These are phyloP conservation scores for Schizothorax lantsangensis DNA, from an alignment of 2,797 vertebrate species.

Conservation along the genomic window DNA sequence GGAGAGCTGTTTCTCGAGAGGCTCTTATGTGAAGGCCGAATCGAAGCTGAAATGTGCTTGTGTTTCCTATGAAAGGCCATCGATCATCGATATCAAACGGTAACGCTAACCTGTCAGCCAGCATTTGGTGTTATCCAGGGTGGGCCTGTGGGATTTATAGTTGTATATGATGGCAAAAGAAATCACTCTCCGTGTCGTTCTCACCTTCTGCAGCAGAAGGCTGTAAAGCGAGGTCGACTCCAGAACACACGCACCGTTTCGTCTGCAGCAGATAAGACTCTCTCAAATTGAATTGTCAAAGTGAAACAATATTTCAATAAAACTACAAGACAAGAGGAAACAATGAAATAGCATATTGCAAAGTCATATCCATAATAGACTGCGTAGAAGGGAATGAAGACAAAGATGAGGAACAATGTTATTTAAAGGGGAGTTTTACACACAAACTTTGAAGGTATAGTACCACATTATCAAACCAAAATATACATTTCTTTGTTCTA, in stretches of 20 bases:
- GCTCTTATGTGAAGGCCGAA: slow-evolving; percentile 8
- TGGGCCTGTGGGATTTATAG: slow-evolving; percentile 32
- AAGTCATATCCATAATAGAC: slow-evolving; percentile 30
- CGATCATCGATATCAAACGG: slow-evolving; percentile 29
- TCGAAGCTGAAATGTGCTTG: not conserved
- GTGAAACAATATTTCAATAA: slow-evolving; percentile 48
- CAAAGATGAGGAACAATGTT: not conserved
- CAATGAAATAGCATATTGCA: slow-evolving; percentile 30
- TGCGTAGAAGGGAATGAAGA: not conserved
- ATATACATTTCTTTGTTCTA: not conserved
- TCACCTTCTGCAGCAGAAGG: slow-evolving; percentile 35
- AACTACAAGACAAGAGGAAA: slow-evolving; percentile 32
- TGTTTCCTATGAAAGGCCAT: slow-evolving; percentile 41
- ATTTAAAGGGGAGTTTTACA: not conserved
- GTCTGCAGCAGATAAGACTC: slow-evolving; percentile 45
- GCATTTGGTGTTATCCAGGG: slow-evolving; percentile 25
- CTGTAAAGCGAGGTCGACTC: slow-evolving; percentile 33
- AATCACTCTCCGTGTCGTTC: slow-evolving; percentile 32
- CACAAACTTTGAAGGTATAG: not conserved
- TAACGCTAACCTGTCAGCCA: slow-evolving; percentile 26
- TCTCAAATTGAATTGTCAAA: slow-evolving; percentile 56
- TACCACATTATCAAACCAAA: not conserved
- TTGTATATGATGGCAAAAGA: slow-evolving; percentile 23
- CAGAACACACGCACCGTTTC: slow-evolving; percentile 20
- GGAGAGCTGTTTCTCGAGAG: not conserved